Base-by-base conservation (phyloP, 1,140 invertebrate species). In the Brachionus paranguensis region DNA sequence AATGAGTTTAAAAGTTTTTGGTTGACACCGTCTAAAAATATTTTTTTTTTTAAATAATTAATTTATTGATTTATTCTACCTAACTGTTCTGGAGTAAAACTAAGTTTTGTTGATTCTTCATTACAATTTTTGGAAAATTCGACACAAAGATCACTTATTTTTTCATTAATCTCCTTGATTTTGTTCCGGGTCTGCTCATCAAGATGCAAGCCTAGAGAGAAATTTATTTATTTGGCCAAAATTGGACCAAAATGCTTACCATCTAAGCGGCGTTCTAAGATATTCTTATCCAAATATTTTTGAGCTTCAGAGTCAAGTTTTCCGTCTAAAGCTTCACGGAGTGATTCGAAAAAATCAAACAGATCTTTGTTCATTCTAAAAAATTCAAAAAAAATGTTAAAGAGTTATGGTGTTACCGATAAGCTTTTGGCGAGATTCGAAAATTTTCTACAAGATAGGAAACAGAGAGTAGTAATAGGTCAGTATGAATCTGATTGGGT, bases 351-450 rank as follows among this genome's bases (percentile, higher is more conserved):
- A 41, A 89, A 87, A 84, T 91, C 89, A 88, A 91, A 91, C 8
- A 91, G 87, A 86, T 91, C 91, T 85, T 90, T 89, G 60, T 91
- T 86, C 91, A 91, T 91, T 86, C 90, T 91, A 20, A 20, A 24
- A 10, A 53, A 53, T 37, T 37, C 5, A 53, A 14, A 14, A 17
- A 6, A 53, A 53, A n/a, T n/a, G n/a, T n/a, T n/a, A n/a, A n/a
- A n/a, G n/a, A n/a, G n/a, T n/a, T n/a, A n/a, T n/a, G n/a, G n/a
- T n/a, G n/a, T n/a, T n/a, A n/a, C n/a, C n/a, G n/a, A n/a, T n/a
- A n/a, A n/a, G n/a, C n/a, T n/a, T n/a, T n/a, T n/a, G n/a, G n/a
- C n/a, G n/a, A n/a, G n/a, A n/a, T n/a, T n/a, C n/a, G n/a, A n/a
- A n/a, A n/a, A n/a, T n/a, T n/a, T n/a, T n/a, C n/a, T n/a, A n/a